phyloP scores from a whole-genome alignment of 2,888 invertebrate genomes.

The Anodontia alba region DNA sequence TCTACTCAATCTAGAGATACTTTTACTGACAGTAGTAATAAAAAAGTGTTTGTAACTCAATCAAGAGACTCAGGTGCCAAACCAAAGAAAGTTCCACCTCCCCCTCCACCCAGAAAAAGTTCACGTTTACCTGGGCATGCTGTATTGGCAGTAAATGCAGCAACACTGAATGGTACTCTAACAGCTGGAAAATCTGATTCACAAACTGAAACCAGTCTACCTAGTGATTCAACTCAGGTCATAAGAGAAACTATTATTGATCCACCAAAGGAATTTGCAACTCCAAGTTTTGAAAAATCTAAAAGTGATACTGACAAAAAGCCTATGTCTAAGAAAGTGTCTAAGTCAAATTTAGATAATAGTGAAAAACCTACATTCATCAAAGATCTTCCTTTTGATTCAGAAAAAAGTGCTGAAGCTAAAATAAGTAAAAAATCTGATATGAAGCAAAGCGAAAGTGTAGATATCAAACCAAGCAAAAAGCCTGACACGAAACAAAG shows the following conservation, averaged over 20 bases:
- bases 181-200: conserved; percentile 19
- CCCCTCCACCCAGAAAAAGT: conserved; percentile 81
- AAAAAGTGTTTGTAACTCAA: not conserved
- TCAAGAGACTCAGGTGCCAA: conserved; percentile 46
- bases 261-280: conserved; percentile 61
- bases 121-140: conserved; percentile 69
- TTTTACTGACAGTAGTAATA: not conserved
- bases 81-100: conserved; percentile 81
- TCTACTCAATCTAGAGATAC: conserved; percentile 48
- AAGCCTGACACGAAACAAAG: not conserved
- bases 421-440: not conserved
- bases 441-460: not conserved
- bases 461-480: not conserved
- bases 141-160: conserved; percentile 54
- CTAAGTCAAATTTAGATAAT: conserved; percentile 47
- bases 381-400: conserved; percentile 24
- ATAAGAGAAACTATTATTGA: conserved; percentile 32
- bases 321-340: conserved; percentile 41
- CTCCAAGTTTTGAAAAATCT: conserved; percentile 39
- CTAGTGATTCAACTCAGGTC: not conserved
- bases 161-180: conserved; percentile 56
- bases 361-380: conserved; percentile 24
- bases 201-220: not conserved
- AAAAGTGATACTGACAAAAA: conserved; percentile 32
- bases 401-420: conserved; percentile 8